Base-by-base conservation (phyloP, 2,888 invertebrate species). In the Parelbella ahira region DNA sequence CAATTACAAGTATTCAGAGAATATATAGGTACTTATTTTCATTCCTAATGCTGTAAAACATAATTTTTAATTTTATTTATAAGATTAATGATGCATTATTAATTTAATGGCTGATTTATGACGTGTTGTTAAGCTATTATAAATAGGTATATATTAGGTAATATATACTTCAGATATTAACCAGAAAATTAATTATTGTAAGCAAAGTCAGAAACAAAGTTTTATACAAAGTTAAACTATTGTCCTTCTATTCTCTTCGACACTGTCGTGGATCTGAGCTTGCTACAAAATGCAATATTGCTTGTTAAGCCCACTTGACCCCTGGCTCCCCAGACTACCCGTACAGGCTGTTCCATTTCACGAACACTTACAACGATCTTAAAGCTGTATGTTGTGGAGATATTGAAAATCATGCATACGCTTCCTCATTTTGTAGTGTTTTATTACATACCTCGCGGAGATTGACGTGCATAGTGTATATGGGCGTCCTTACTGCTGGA, bases 281-380 rank as follows among this genome's bases (percentile, higher is more conserved):
- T 50, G 50, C 51, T 62, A 73, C 67, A 73, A 78, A 77, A 81
- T 79, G 78, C 76, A 82, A 82, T 81, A 80, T 79, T 69, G 71
- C 79, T 81, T 65, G 80, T 80, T 79, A 77, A 68, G 62, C 60
- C 74, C 82, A 83, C 82, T 83, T 83, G 78, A 82, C 82, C 81
- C 51, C 60, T 48, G 37, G 43, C 38, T 45, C 50, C 49, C 53
- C n/a, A n/a, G n/a, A n/a, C n/a, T n/a, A n/a, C n/a, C n/a, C n/a
- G 59, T 56, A 79, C 68, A 76, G 76, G 62, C 52, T 67, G 80
- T 72, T 75, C 41, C 41, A 41, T 33, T 41, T 41, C 20, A 41
- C 20, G 32, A 41, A 33, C 32, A 25, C 39, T 32, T 25, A 10
- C 29, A 8, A 30, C 24, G 23, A 27, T 41, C 32, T 27, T 41